Evolutionary conservation across 1,140 invertebrate species (phyloP), one percentile per base, ranked within the genome.

Genomic region (Brachionus asplanchnoidis): DNA sequence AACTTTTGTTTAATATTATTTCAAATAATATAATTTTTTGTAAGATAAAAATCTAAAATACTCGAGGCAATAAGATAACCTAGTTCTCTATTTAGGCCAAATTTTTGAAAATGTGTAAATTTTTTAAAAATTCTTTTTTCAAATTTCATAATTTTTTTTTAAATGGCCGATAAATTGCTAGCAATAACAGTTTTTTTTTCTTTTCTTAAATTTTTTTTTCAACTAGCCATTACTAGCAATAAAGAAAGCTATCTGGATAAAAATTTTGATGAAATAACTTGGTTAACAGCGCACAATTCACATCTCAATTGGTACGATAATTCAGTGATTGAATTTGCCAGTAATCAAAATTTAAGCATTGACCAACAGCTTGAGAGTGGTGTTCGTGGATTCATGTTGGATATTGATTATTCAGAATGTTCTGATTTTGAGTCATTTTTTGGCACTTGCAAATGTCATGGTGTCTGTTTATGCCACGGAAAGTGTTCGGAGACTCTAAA

Each of bases 381-480:
- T 42, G 79, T 82, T 17, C 17, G 79, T 0, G 79, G 50, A n/a
- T 82, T 82, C 20, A 82, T 82, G 79, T 60, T 82, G 32, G 79
- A 82, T 60, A 68, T 82, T 44, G 79, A 82, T 32, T 68, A 9
- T 20, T 42, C 36, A 60, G 6, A 82, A 60, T 82, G 79, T 17
- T 28, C 50, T 23, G 14, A 77, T 46, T 46, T 77, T 46, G 17
- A 50, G 11, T 77, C 73, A 77, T 40, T 73, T 40, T 73, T 73
- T 73, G 68, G 68, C 32, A 60, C 32, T 42, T 82, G 79, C 26
- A 60, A 28, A n/a, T 82, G 79, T 28, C 28, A 82, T 40, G 79
- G 79, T 65, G 50, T 82, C 7, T 82, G 79, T 60, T 23, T 82
- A 40, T 82, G 79, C 32, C 79, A 82, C n/a, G 79, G 79, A 6